These are phyloP conservation scores for Alfaro cultratus DNA, from an alignment of 2,797 vertebrate species.

Conservation along the genomic window DNA sequence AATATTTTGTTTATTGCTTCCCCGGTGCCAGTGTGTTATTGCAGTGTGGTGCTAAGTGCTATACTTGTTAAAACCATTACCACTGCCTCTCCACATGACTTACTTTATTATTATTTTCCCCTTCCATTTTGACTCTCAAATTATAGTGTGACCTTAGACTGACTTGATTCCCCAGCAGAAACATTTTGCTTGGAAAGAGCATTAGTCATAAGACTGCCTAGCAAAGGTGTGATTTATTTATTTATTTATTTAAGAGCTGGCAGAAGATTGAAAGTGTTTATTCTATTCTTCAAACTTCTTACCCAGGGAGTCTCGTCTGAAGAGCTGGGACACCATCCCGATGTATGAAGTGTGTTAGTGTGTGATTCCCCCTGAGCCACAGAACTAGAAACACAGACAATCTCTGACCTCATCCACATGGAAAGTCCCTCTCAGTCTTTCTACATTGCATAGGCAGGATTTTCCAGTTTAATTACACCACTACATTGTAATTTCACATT, in stretches of 20 bases:
- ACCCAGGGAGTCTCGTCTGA: conserved; percentile 36
- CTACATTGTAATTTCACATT: conserved; percentile 65
- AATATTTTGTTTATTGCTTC: conserved; percentile 45
- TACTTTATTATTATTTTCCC: conserved; percentile 22
- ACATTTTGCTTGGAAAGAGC: conserved; percentile 21
- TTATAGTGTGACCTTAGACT: conserved; percentile 13
- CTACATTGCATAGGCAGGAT: conserved; percentile 33
- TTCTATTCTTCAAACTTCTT: conserved; percentile 41
- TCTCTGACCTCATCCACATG: conserved; percentile 56
- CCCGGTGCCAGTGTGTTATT: conserved; percentile 41
- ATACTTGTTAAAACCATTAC: conserved; percentile 56
- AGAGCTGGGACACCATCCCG: conserved; percentile 65
- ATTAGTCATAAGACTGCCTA: conserved; percentile 2
- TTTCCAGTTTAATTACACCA: conserved; percentile 64
- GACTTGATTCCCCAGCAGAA: conserved; percentile 11
- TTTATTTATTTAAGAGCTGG: conserved; percentile 20
- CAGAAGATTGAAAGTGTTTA: conserved; percentile 36
- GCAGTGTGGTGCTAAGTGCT: conserved; percentile 36
- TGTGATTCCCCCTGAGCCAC: conserved; percentile 47
- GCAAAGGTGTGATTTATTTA: conserved; percentile 26
- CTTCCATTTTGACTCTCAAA: conserved; percentile 24
- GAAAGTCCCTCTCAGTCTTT: conserved; percentile 62
- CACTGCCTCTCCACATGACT: conserved; percentile 14
- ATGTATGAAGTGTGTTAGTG: conserved; percentile 41
- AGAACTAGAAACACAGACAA: conserved; percentile 43